phyloP scores from a whole-genome alignment of 2,888 invertebrate species.

The Epiblema foenella region DNA sequence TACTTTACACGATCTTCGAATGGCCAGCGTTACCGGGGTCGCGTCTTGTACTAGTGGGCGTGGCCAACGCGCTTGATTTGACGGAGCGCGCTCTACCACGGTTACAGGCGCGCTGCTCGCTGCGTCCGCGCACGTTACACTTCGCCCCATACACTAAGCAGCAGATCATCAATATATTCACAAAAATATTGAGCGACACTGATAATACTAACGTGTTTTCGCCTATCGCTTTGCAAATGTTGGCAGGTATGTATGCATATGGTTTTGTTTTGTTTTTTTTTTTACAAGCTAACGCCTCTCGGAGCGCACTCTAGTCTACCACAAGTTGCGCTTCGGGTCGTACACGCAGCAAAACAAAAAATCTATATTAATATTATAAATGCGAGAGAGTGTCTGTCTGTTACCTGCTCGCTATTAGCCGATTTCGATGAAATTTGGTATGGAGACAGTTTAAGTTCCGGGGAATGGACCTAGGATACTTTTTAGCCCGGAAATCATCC shows the following conservation, averaged over 20 bases:
- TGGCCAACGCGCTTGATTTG: conserved; percentile 97
- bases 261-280: no score
- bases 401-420: no score
- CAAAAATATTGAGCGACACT: conserved; percentile 89
- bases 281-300: background rate
- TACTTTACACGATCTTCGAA: conserved; percentile 96
- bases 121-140: conserved; percentile 91
- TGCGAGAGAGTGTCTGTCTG: no score
- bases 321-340: no score
- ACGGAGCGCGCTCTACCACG: conserved; percentile 95
- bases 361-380: no score
- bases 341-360: no score
- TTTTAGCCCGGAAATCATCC: no score
- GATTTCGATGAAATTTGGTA: no score
- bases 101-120: conserved; percentile 90
- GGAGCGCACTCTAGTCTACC: no score
- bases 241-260: conserved; percentile 87
- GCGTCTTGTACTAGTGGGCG: conserved; percentile 92
- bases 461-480: no score
- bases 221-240: conserved; percentile 93
- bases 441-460: no score
- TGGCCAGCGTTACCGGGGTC: conserved; percentile 92
- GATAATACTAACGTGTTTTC: conserved; percentile 90
- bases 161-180: conserved; percentile 95
- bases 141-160: conserved; percentile 96